Evolutionary conservation across 2,888 invertebrate genomes (phyloP), one percentile per base, ranked within the genome.

Genomic region (Andrena chrysosceles): DNA sequence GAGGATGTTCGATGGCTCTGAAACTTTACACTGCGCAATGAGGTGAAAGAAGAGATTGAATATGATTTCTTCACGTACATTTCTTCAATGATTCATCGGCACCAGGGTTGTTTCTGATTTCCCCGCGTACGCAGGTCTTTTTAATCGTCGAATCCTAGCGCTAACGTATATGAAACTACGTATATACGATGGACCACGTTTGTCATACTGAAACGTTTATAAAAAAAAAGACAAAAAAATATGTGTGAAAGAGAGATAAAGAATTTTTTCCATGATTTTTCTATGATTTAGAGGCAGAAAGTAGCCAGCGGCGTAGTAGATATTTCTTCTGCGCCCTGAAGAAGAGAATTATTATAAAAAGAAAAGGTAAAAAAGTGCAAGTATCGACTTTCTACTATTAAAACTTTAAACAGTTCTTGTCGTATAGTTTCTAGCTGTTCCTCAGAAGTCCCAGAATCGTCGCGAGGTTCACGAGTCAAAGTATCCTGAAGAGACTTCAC

Each of bases 111-210:
- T 73, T 81, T 78, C 31, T 75, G n/a, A 31, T 64, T 85, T 70
- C 72, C 54, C 70, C 83, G 66, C 73, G 77, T 48, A 68, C 74
- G 74, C 70, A 85, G 73, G 71, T 83, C 72, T 82, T 68, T 69
- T 68, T 68, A 69, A 84, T 81, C 79, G 70, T 85, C 81, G 69
- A 83, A 81, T 77, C 66, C 82, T 87, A 86, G 78, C 75, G 77
- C 77, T 87, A 86, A 84, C 71, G n/a, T 74, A 82, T 78, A 80
- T 73, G 77, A 81, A 87, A 83, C 54, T 81, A 87, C 84, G 56
- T 42, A 59, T 85, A 90, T 87, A 90, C 89, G 88, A 92, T 91
- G 93, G 93, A 93, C 92, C 92, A 92, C 83, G 89, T 92, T 93
- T 92, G 89, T 91, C 91, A 91, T 91, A 92, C 87, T 85, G 79